Conservation (phyloP, 2,797 vertebrate species). For the Etheostoma nigrum region DNA sequence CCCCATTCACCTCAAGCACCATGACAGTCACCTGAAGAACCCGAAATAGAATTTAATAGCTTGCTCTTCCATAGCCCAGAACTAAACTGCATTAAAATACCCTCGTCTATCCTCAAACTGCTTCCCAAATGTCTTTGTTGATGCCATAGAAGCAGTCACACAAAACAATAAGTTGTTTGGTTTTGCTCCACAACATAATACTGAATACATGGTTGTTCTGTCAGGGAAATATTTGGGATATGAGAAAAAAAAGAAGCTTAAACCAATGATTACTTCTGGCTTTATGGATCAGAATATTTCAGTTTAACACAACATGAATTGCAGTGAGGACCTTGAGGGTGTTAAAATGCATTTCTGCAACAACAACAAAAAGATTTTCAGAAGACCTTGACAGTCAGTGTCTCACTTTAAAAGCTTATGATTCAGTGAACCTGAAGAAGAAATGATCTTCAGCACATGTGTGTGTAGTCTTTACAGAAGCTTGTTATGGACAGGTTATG, state of each 20-base stretch:
- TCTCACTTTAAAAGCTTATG: constrained; percentile 38
- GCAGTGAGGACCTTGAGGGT: constrained; percentile 41
- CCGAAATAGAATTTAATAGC: constrained; percentile 63
- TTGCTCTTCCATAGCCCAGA: constrained; percentile 46
- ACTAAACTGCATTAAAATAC: constrained; percentile 33
- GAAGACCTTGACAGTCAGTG: constrained; percentile 43
- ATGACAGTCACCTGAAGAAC: constrained; percentile 42
- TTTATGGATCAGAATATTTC: not conserved
- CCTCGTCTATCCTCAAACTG: constrained; percentile 38
- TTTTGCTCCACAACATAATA: not conserved
- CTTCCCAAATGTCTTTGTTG: constrained; percentile 12
- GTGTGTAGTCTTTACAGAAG: not conserved
- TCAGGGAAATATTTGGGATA: not conserved
- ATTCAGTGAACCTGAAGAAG: constrained; percentile 5
- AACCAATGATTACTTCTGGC: not conserved
- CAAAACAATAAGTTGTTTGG: not conserved
- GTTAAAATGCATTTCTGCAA: constrained; percentile 35
- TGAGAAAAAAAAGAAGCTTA: not conserved
- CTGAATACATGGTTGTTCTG: not conserved
- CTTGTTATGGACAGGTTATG: not conserved
- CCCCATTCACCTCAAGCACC: constrained; percentile 29
- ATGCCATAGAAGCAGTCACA: not conserved
- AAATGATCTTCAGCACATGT: not conserved
- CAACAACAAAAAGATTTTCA: constrained; percentile 13
- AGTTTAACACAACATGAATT: not conserved